phyloP scores from a whole-genome alignment of 2,888 invertebrate genomes.

The Lasioglossum vierecki region DNA sequence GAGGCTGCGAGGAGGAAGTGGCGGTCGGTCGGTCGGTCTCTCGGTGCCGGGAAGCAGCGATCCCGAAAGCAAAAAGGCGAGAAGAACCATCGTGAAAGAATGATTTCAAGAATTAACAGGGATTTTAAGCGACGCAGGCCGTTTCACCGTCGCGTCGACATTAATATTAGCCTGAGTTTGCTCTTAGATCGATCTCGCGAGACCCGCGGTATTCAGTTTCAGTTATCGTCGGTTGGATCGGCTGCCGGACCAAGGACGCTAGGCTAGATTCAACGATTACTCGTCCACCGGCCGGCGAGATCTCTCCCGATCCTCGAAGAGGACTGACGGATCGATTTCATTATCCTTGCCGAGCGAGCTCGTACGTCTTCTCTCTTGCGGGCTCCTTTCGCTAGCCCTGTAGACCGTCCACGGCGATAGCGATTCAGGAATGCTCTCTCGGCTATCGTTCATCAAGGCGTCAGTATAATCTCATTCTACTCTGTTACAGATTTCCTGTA shows the following conservation, averaged over 20 bases:
- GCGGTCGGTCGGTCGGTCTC: background rate
- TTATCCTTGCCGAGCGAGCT: constrained; percentile 58
- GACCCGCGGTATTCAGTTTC: constrained; percentile 59
- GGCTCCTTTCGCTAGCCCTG: constrained; percentile 52
- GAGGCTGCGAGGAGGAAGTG: background rate
- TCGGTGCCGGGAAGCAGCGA: background rate
- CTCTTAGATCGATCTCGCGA: constrained; percentile 57
- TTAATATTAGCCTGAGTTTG: constrained; percentile 50
- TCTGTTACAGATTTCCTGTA: constrained; percentile 91
- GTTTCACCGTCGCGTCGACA: constrained; percentile 39
- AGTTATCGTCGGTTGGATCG: constrained; percentile 61
- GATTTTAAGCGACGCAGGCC: constrained; percentile 39
- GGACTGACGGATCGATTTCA: constrained; percentile 69
- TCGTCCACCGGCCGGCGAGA: constrained; percentile 48
- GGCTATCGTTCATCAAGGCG: constrained; percentile 60
- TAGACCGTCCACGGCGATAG: constrained; percentile 46
- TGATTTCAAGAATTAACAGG: constrained; percentile 53
- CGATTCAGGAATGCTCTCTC: constrained; percentile 48
- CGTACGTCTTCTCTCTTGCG: constrained; percentile 59
- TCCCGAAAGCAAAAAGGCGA: background rate
- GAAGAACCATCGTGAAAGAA: constrained; percentile 17
- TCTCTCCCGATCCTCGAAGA: constrained; percentile 55
- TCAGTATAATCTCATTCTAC: constrained; percentile 53
- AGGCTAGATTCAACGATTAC: constrained; percentile 63
- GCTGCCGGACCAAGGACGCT: constrained; percentile 58